These are phyloP conservation scores for Echinometra lucunter DNA, from an alignment of 53 echinoderm and acorn worm genomes.

Conservation along the genomic window DNA sequence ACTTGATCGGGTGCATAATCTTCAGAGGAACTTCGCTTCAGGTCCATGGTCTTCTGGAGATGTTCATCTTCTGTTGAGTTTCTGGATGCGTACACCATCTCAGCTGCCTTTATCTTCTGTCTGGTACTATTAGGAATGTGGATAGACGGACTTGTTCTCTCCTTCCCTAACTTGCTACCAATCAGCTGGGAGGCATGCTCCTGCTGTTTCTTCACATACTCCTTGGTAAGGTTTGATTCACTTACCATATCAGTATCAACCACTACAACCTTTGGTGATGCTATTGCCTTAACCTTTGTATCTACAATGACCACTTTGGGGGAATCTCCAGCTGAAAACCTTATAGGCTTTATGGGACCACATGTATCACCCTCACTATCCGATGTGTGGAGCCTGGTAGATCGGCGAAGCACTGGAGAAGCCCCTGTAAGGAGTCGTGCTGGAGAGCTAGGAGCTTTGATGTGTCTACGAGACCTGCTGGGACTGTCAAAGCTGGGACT, in stretches of 20 bases:
- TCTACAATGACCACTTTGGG: conserved; percentile 57
- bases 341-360: conserved; percentile 12
- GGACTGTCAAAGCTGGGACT: conserved; percentile 66
- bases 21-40: conserved; percentile 8
- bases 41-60: background rate
- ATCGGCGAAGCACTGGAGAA: background rate
- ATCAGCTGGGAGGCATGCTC: conserved; percentile 61
- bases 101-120: conserved; percentile 51
- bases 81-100: background rate
- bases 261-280: conserved; percentile 79
- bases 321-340: conserved; percentile 46
- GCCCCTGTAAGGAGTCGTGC: conserved; percentile 74
- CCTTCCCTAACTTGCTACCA: conserved; percentile 51
- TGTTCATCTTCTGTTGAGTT: background rate
- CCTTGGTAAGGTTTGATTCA: background rate
- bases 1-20: background rate
- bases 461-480: conserved; percentile 60
- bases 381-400: background rate
- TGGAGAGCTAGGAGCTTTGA: conserved; percentile 83
- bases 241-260: conserved; percentile 68
- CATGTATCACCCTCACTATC: background rate
- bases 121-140: conserved; percentile 33
- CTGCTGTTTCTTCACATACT: conserved; percentile 62
- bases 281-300: background rate
- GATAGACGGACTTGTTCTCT: conserved; percentile 30